Conservation (phyloP, 2,888 invertebrate species). For the Holacanthella duospinosa region DNA sequence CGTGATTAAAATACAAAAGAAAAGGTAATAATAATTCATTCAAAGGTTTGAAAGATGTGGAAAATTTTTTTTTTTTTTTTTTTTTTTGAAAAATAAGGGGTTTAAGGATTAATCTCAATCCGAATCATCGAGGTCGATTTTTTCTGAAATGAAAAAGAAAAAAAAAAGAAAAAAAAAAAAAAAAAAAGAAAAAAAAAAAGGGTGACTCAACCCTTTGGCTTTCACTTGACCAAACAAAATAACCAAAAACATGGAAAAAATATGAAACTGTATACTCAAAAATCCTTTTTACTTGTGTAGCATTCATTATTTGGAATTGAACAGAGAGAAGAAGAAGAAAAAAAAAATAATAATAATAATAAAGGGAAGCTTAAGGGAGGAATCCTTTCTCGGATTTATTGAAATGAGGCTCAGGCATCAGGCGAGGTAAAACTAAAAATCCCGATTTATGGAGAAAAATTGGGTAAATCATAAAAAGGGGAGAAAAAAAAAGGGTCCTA, state of each 20-base stretch:
- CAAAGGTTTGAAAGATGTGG: not conserved
- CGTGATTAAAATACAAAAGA: not conserved
- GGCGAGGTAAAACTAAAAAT: not conserved
- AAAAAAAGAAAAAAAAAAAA: not conserved
- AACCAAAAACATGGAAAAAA: not conserved
- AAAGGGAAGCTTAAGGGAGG: not conserved
- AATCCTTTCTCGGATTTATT: not conserved
- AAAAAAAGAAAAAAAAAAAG: not conserved
- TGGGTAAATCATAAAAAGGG: not conserved
- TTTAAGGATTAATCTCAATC: not conserved
- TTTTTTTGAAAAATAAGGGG: not conserved
- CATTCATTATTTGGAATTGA: too few relatives aligned
- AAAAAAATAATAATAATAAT: not conserved
- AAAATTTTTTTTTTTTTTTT: too few relatives aligned
- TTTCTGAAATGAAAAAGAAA: too few relatives aligned
- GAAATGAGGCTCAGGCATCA: too few relatives aligned
- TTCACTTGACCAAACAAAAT: not conserved
- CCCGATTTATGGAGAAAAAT: not conserved
- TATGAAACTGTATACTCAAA: not conserved
- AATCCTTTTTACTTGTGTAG: too few relatives aligned
- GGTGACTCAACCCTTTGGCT: constrained; percentile 1
- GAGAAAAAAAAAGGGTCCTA: not conserved
- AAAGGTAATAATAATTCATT: not conserved
- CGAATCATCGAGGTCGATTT: too few relatives aligned
- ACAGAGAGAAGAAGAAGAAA: too few relatives aligned